phyloP scores from a whole-genome alignment of 2,113 vertebrate genomes.

The Lepisosteus oculatus region DNA sequence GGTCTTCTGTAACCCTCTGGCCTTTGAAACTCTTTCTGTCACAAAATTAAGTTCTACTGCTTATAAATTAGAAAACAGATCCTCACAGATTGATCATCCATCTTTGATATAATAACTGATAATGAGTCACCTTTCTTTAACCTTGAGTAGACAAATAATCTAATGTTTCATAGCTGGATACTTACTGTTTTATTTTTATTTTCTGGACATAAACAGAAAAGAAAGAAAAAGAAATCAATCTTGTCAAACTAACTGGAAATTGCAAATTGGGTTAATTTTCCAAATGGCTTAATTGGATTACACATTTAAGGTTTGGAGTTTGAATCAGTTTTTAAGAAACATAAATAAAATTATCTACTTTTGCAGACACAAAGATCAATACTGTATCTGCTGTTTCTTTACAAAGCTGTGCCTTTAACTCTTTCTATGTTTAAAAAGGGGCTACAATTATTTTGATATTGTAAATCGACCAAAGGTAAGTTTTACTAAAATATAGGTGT shows the following conservation, averaged over 20 bases:
- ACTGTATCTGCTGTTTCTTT: no score
- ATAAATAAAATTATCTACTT: not conserved
- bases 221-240: not conserved
- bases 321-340: not conserved
- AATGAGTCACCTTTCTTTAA: not conserved
- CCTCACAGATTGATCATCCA: not conserved
- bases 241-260: not conserved
- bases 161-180: not conserved
- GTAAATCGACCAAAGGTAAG: no score
- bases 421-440: no score
- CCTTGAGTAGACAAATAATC: not conserved
- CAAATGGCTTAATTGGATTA: not conserved
- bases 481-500: no score
- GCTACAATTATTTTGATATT: no score
- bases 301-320: not conserved
- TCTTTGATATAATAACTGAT: not conserved
- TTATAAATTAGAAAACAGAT: not conserved
- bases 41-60: not conserved
- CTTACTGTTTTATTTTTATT: not conserved
- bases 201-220: not conserved
- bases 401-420: no score
- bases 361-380: not conserved
- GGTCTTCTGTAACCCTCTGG: not conserved
- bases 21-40: not conserved
- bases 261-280: not conserved